Percentiles rank a stretch among this genome's conserved stretches.
Evolutionary conservation across 2,797 vertebrate species (phyloP).

Genomic region (Mormyrus hasselquistii): DNA sequence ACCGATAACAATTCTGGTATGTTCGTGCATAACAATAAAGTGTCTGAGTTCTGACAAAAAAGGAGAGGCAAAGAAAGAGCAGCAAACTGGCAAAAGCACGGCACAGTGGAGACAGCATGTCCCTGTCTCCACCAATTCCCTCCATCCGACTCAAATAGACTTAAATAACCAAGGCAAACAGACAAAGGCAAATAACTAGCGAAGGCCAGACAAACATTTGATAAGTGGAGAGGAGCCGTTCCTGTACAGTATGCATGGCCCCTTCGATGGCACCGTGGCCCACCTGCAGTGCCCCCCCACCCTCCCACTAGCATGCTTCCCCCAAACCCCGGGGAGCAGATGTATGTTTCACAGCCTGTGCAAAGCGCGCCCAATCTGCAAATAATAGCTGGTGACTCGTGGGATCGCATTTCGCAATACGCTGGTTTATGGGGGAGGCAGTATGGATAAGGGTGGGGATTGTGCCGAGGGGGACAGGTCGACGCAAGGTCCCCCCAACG

Average conservation of each 20-base stretch:
- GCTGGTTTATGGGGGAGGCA: conserved; percentile 35
- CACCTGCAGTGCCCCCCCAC: neutral
- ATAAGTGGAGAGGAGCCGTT: conserved; percentile 65
- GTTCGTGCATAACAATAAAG: neutral
- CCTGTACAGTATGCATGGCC: conserved; percentile 46
- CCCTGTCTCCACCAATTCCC: conserved; percentile 54
- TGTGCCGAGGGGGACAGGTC: neutral
- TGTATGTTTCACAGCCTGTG: conserved; percentile 68
- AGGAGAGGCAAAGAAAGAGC: neutral
- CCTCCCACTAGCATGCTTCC: conserved; percentile 22
- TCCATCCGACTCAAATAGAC: conserved; percentile 56
- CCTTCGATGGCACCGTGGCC: conserved; percentile 31
- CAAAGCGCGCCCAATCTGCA: conserved; percentile 63
- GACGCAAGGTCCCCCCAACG: conserved; percentile 34
- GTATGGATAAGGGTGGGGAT: neutral
- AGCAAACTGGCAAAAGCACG: conserved; percentile 31
- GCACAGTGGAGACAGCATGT: conserved; percentile 42
- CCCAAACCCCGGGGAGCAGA: conserved; percentile 54
- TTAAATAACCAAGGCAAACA: conserved; percentile 73
- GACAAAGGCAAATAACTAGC: conserved; percentile 71
- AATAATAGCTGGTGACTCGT: conserved; percentile 70
- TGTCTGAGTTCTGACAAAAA: neutral
- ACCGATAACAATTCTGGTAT: neutral
- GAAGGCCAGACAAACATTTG: conserved; percentile 88
- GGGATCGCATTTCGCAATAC: conserved; percentile 65